Evolutionary conservation across 2,113 vertebrate genomes (phyloP).

Genomic region (Noctilio leporinus): DNA sequence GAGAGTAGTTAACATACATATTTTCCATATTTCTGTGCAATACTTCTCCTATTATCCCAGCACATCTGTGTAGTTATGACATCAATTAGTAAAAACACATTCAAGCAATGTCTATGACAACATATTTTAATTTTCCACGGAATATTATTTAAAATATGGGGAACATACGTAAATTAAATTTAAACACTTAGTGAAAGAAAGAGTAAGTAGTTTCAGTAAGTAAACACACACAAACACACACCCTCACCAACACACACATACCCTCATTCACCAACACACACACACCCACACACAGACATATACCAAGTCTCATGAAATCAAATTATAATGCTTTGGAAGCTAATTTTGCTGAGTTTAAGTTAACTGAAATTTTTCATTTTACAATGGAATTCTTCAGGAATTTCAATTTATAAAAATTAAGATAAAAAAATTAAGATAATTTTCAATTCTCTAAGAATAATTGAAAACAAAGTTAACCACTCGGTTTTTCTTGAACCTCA

Average conservation of each 20-base stretch:
- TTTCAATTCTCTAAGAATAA: neutral
- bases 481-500: neutral
- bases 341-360: neutral
- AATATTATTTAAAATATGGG: neutral
- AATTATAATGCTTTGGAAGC: neutral
- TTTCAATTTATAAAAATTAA: neutral
- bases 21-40: neutral
- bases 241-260: neutral
- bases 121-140: neutral
- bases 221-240: neutral
- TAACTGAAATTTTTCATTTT: neutral
- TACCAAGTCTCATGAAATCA: neutral
- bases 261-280: neutral
- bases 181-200: neutral
- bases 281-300: neutral
- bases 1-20: neutral
- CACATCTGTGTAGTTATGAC: neutral
- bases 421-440: neutral
- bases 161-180: neutral
- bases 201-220: neutral
- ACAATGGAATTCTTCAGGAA: neutral
- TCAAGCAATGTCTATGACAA: neutral
- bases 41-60: neutral
- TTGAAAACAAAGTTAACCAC: constrained; percentile 14
- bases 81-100: neutral